phyloP scores from a whole-genome alignment of 2,888 invertebrate genomes.

The Anticlea derivata region DNA sequence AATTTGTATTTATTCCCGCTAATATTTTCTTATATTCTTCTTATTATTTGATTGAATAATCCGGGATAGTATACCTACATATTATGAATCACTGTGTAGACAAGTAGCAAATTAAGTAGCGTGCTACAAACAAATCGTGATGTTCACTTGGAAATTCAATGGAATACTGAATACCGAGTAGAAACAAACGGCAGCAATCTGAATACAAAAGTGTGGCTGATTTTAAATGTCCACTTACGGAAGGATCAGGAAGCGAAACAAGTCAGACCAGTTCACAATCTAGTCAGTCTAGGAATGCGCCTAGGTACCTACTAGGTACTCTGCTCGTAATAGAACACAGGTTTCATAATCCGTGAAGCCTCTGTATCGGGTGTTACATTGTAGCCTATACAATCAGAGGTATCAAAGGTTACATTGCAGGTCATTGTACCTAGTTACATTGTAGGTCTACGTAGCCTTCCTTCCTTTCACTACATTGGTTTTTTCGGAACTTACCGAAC shows the following conservation, averaged over 20 bases:
- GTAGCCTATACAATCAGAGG: not conserved
- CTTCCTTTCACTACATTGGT: too few relatives aligned
- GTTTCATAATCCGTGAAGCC: constrained; percentile 20
- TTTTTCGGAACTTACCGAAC: too few relatives aligned
- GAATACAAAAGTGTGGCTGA: constrained; percentile 19
- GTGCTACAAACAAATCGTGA: not conserved
- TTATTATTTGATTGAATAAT: too few relatives aligned
- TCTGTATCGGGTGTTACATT: not conserved
- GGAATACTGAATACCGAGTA: not conserved
- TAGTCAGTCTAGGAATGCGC: constrained; percentile 43
- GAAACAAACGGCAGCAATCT: constrained; percentile 4
- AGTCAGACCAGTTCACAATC: constrained; percentile 54
- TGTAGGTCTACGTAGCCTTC: too few relatives aligned
- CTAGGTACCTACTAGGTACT: constrained; percentile 26
- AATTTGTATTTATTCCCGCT: too few relatives aligned
- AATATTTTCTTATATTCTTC: too few relatives aligned
- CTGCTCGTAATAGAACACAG: constrained; percentile 33
- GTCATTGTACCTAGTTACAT: too few relatives aligned
- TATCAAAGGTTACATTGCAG: too few relatives aligned
- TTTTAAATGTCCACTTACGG: constrained; percentile 51
- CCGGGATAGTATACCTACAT: too few relatives aligned
- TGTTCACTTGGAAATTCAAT: not conserved
- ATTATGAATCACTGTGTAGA: too few relatives aligned
- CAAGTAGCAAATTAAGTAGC: too few relatives aligned
- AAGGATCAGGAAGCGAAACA: constrained; percentile 64